Percentiles rank a stretch among this genome's conserved stretches.
phyloP scores from a whole-genome alignment of 1,140 invertebrate genomes.

The Bombus sylvicola region DNA sequence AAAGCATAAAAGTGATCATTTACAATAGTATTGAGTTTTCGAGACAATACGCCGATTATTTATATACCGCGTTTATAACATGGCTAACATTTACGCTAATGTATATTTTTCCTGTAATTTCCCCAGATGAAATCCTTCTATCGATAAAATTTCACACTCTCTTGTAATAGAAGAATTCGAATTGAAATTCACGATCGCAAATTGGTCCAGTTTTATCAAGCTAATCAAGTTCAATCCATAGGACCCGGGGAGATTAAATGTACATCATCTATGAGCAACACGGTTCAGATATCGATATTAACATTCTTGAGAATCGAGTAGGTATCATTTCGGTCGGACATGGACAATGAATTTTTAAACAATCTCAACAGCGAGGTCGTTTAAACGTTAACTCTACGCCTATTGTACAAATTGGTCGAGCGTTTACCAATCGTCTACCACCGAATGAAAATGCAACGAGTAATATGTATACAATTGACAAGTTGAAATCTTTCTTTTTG shows the following conservation, averaged over 20 bases:
- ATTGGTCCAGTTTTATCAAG: not conserved
- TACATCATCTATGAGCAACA: not conserved
- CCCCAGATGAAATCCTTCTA: not conserved
- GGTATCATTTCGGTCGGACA: not conserved
- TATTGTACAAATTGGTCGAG: slow-evolving; percentile 19
- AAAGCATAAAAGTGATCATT: slow-evolving; percentile 8
- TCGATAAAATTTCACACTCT: not conserved
- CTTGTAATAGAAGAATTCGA: too few species aligned
- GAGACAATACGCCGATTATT: slow-evolving; percentile 50
- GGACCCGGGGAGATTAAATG: not conserved
- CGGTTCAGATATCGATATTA: not conserved
- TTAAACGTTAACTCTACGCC: not conserved
- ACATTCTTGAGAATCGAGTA: not conserved
- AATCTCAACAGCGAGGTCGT: slow-evolving; percentile 4
- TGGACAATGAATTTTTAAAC: not conserved
- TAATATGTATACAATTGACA: slow-evolving; percentile 42
- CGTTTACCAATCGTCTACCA: slow-evolving; percentile 3
- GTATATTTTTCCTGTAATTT: not conserved
- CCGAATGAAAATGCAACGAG: slow-evolving; percentile 34
- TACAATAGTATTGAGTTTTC: slow-evolving; percentile 25
- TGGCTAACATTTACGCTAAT: slow-evolving; percentile 48
- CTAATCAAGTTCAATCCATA: not conserved
- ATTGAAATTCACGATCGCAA: not conserved
- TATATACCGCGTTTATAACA: slow-evolving; percentile 38
- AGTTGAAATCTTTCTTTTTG: slow-evolving; percentile 3